Evolutionary conservation across 2,797 vertebrate species (phyloP).

Genomic region (Acanthiza pusilla): DNA sequence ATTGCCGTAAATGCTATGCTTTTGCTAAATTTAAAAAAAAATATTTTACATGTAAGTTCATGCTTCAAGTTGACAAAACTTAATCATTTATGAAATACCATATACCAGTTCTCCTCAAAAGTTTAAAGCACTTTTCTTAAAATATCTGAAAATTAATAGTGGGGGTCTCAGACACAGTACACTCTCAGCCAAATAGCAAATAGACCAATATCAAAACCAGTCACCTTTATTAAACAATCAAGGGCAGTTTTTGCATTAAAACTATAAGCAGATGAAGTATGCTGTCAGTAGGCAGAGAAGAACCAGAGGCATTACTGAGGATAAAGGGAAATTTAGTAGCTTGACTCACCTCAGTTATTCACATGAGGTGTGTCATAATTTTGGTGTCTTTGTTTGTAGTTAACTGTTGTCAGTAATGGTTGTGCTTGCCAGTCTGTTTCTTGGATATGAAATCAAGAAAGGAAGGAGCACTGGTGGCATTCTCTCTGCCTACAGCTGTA

Average conservation of each 20-base stretch:
- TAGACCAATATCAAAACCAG: background rate
- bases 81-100: background rate
- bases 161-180: background rate
- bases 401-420: background rate
- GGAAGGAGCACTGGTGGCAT: rapidly evolving
- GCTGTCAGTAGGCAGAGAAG: background rate
- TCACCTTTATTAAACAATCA: background rate
- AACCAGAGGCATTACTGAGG: background rate
- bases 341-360: background rate
- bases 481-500: background rate
- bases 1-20: background rate
- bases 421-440: background rate
- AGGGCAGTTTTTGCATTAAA: background rate
- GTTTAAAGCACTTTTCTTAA: background rate
- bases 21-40: background rate
- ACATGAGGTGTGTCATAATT: background rate
- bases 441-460: background rate
- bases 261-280: background rate
- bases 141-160: background rate
- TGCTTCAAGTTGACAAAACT: background rate
- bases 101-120: background rate
- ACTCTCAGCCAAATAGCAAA: background rate
- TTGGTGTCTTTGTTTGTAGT: background rate
- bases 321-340: background rate
- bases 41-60: background rate